Conservation (phyloP, 2,888 invertebrate genomes). For the Ectemnius lituratus region DNA sequence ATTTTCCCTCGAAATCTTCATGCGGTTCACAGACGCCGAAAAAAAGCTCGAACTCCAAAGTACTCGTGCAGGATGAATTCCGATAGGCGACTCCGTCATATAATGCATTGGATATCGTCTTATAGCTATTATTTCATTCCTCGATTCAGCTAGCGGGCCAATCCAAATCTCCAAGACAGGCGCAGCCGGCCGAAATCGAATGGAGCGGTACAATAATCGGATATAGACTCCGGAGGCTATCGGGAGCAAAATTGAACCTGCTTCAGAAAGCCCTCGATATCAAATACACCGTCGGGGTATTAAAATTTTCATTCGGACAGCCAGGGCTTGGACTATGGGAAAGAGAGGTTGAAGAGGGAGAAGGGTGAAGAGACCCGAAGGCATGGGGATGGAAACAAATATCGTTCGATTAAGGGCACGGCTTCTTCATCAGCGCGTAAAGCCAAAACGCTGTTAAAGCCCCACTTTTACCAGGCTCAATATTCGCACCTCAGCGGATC, state of each 20-base stretch:
- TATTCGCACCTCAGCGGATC: constrained; percentile 50
- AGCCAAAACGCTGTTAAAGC: constrained; percentile 18
- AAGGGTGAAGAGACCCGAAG: background rate
- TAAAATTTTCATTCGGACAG: constrained; percentile 1
- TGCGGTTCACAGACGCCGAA: constrained; percentile 20
- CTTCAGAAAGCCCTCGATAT: background rate
- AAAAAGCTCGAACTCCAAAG: constrained; percentile 36
- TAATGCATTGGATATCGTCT: constrained; percentile 15
- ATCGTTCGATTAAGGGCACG: constrained; percentile 1
- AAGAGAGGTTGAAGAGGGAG: background rate
- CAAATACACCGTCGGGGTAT: background rate
- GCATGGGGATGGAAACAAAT: background rate
- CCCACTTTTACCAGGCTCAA: constrained; percentile 26
- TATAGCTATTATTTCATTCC: no score
- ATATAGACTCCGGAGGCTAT: constrained; percentile 1
- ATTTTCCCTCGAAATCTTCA: constrained; percentile 64
- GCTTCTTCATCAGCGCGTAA: constrained; percentile 8
- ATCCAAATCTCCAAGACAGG: constrained; percentile 2
- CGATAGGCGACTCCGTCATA: constrained; percentile 28
- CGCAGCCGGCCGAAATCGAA: background rate
- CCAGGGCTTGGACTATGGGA: background rate
- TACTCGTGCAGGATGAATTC: constrained; percentile 29
- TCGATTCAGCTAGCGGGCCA: constrained; percentile 1
- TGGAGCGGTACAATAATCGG: background rate
- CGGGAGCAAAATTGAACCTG: background rate